A percentile compares a stretch with the other conserved stretches of the same genome.
phyloP scores from a whole-genome alignment of 2,113 vertebrate genomes.

The Uropsilus gracilis region DNA sequence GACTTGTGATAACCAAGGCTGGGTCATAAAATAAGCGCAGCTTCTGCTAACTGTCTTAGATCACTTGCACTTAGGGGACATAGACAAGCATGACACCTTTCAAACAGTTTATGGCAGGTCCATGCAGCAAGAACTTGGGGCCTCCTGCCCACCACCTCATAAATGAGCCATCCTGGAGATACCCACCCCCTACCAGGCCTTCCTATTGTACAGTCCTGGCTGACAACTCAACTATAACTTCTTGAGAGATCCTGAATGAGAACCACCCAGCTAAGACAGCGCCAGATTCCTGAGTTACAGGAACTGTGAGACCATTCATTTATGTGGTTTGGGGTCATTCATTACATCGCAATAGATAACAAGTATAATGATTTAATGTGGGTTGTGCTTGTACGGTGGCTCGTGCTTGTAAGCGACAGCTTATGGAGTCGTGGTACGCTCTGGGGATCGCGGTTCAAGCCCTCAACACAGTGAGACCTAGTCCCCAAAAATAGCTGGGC shows the following conservation, averaged over 20 bases:
- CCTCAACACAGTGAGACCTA: too few relatives aligned
- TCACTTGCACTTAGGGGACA: background rate
- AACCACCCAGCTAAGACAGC: background rate
- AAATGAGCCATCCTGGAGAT: background rate
- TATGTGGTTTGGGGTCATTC: background rate
- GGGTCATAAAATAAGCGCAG: background rate
- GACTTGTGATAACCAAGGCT: background rate
- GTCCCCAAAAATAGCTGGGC: too few relatives aligned
- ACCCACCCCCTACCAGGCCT: background rate
- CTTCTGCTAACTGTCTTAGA: background rate
- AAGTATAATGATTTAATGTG: too few relatives aligned
- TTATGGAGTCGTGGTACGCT: too few relatives aligned
- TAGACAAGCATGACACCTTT: background rate
- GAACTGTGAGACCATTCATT: background rate
- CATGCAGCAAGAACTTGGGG: background rate
- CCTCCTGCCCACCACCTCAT: background rate
- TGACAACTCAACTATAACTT: background rate
- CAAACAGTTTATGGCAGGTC: background rate
- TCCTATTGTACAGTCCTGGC: background rate
- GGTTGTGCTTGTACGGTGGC: too few relatives aligned
- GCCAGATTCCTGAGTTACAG: background rate
- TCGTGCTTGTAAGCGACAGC: too few relatives aligned
- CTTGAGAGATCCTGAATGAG: background rate
- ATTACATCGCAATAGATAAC: background rate
- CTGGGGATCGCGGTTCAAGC: too few relatives aligned